Percentiles rank a stretch among this genome's conserved stretches.
Conservation (phyloP, 2,888 invertebrate genomes). For the Synanthedon formicaeformis region DNA sequence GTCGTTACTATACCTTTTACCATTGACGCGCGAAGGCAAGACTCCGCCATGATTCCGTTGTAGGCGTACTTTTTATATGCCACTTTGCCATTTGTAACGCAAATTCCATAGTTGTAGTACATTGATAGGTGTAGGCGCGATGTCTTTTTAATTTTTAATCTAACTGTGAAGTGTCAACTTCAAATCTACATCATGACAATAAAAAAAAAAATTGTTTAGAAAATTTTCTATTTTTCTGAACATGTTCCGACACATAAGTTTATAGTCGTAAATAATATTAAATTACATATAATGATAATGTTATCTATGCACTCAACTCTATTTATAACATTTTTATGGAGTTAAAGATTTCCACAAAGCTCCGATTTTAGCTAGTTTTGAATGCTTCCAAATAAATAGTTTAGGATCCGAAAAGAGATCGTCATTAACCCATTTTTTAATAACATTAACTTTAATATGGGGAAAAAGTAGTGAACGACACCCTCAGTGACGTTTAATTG, state of each 20-base stretch:
- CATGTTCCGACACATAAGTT: slow-evolving; percentile 5
- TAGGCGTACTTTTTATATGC: no score
- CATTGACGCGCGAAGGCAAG: no score
- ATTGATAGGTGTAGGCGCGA: not conserved
- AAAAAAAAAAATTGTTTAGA: slow-evolving; percentile 31
- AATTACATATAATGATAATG: not conserved
- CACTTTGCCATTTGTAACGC: no score
- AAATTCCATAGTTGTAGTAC: no score
- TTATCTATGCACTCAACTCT: not conserved
- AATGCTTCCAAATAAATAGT: not conserved
- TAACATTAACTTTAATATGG: no score
- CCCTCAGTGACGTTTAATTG: no score
- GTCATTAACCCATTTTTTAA: no score
- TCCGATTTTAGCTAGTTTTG: not conserved
- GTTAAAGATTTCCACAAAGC: not conserved
- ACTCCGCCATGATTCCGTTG: no score
- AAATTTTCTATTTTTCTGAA: slow-evolving; percentile 48
- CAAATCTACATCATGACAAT: slow-evolving; percentile 55
- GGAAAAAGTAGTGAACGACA: no score
- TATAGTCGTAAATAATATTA: not conserved
- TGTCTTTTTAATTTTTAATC: slow-evolving; percentile 11
- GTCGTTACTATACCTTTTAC: no score
- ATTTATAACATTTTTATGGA: not conserved
- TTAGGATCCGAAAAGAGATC: no score
- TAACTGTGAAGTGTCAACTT: slow-evolving; percentile 20